Percentiles rank a stretch among this genome's conserved stretches.
phyloP scores from a whole-genome alignment of 2,888 invertebrate species.

The Ephialtes manifestator region DNA sequence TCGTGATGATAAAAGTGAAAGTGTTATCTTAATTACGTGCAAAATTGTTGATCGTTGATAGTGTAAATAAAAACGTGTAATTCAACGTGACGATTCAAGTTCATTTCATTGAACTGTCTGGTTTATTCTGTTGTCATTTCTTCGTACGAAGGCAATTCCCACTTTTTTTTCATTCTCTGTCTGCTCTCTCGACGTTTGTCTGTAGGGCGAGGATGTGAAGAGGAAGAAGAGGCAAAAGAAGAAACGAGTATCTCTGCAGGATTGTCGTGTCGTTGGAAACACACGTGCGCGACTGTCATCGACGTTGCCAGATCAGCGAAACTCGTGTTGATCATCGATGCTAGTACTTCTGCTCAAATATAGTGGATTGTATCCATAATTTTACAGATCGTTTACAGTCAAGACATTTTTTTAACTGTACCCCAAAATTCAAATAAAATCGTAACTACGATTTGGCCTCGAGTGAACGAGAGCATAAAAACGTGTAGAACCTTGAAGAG shows the following conservation, averaged over 20 bases:
- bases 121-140: conserved; percentile 3
- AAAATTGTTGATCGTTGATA: background rate
- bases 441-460: background rate
- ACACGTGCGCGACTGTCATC: conserved; percentile 66
- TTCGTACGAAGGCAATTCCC: background rate
- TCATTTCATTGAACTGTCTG: background rate
- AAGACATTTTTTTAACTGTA: background rate
- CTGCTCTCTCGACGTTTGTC: conserved; percentile 10
- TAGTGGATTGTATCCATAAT: background rate
- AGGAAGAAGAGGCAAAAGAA: conserved; percentile 19
- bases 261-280: conserved; percentile 29
- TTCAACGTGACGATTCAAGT: background rate
- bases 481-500: conserved; percentile 22
- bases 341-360: background rate
- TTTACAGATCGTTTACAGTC: background rate
- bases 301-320: conserved; percentile 64
- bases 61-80: background rate
- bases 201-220: conserved; percentile 22
- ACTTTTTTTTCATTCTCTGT: conserved; percentile 15
- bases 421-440: background rate
- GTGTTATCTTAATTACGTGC: conserved; percentile 5
- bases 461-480: background rate
- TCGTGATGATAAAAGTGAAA: conserved; percentile 42
- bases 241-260: conserved; percentile 38
- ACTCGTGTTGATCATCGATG: conserved; percentile 2